Conservation (phyloP, 2,113 vertebrate genomes). For the Apodemus speciosus region DNA sequence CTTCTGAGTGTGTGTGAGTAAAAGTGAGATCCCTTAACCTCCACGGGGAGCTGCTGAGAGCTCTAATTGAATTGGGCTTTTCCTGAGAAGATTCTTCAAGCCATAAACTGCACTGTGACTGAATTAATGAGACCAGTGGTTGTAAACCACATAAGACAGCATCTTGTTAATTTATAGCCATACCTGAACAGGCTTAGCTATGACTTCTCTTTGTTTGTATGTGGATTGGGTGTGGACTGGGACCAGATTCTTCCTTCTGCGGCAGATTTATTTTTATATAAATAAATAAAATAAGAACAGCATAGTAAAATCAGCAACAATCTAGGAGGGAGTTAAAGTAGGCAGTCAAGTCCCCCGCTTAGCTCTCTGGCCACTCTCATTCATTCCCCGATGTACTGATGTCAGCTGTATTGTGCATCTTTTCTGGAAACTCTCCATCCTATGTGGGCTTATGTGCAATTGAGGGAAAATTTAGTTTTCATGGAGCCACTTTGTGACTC, state of each 20-base stretch:
- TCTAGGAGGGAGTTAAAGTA: not conserved
- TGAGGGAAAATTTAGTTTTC: constrained; percentile 23
- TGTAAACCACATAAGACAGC: constrained; percentile 55
- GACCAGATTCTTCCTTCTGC: constrained; percentile 59
- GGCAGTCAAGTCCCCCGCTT: not conserved
- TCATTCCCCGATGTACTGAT: not conserved
- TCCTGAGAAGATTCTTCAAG: constrained; percentile 60
- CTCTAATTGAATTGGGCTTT: constrained; percentile 73
- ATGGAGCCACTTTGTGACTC: not conserved
- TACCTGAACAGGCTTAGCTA: constrained; percentile 53
- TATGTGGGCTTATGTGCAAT: not conserved
- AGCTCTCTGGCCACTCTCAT: not conserved
- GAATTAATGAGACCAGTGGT: constrained; percentile 67
- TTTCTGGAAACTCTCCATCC: not conserved
- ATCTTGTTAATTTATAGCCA: constrained; percentile 65
- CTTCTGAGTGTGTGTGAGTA: constrained; percentile 60
- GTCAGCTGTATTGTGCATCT: not conserved
- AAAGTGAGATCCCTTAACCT: constrained; percentile 61
- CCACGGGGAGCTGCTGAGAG: constrained; percentile 57
- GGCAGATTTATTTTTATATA: constrained; percentile 67
- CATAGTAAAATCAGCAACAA: constrained; percentile 19
- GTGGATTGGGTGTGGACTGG: constrained; percentile 53
- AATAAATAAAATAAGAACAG: constrained; percentile 59
- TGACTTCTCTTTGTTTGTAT: constrained; percentile 61
- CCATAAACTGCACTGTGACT: constrained; percentile 67